Conservation (phyloP, 1,140 invertebrate genomes). For the Ridgeia piscesae region DNA sequence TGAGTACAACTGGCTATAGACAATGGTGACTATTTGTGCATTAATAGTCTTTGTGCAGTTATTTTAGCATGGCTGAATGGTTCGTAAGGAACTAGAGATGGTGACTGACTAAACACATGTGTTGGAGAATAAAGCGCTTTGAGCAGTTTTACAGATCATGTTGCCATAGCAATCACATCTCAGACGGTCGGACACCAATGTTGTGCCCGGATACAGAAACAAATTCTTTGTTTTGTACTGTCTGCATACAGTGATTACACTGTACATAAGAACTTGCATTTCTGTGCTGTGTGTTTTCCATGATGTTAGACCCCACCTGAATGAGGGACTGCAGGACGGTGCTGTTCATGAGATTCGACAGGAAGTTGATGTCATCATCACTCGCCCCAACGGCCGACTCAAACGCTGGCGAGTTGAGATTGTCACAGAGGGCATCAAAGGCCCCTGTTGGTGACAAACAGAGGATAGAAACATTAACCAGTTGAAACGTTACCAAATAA, state of each 20-base stretch:
- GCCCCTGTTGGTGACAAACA: background rate
- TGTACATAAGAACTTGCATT: too few relatives aligned
- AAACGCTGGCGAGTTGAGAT: slow-evolving; percentile 17
- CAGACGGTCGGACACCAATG: too few relatives aligned
- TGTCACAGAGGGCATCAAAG: slow-evolving; percentile 13
- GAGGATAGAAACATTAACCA: background rate
- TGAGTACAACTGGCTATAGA: background rate
- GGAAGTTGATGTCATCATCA: slow-evolving; percentile 2
- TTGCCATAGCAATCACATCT: too few relatives aligned
- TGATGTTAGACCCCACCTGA: background rate
- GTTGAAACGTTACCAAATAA: too few relatives aligned
- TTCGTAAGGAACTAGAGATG: too few relatives aligned
- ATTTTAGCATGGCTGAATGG: too few relatives aligned
- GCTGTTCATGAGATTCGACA: slow-evolving; percentile 9
- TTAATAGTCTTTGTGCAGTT: too few relatives aligned
- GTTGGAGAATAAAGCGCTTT: background rate
- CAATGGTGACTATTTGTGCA: background rate
- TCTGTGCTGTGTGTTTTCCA: too few relatives aligned
- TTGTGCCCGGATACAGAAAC: too few relatives aligned
- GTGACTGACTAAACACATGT: background rate
- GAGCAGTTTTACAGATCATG: too few relatives aligned
- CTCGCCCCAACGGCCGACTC: background rate
- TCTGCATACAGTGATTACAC: too few relatives aligned
- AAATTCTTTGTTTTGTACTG: too few relatives aligned
- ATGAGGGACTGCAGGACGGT: background rate